Evolutionary conservation across 2,888 invertebrate genomes (phyloP).

Genomic region (Lottia scabra): DNA sequence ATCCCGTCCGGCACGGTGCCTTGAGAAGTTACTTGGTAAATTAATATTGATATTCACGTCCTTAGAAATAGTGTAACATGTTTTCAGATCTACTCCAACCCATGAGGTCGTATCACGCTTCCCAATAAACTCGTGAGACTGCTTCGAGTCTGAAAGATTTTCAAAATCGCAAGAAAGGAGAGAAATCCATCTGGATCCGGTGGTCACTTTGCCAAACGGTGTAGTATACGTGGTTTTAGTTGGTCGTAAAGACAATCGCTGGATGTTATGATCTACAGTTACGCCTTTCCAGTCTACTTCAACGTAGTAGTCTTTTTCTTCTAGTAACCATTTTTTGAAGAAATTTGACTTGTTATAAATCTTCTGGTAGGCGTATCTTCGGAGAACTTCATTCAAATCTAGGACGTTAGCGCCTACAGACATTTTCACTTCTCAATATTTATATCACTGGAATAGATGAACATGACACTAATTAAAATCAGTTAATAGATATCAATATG

Average conservation of each 20-base stretch:
- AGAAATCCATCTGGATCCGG: constrained; percentile 32
- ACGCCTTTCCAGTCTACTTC: constrained; percentile 32
- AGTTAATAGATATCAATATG: no score
- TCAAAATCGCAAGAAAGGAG: constrained; percentile 36
- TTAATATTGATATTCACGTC: constrained; percentile 29
- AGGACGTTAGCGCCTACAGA: constrained; percentile 19
- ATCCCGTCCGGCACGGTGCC: constrained; percentile 35
- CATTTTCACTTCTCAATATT: background rate
- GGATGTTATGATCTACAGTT: constrained; percentile 29
- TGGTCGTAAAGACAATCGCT: constrained; percentile 27
- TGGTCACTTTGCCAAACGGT: constrained; percentile 31
- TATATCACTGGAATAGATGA: no score
- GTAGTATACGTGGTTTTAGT: constrained; percentile 25
- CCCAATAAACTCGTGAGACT: constrained; percentile 33
- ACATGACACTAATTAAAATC: no score
- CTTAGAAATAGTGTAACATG: constrained; percentile 34
- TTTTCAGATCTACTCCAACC: constrained; percentile 33
- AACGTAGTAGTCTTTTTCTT: constrained; percentile 29
- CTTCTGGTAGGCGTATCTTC: constrained; percentile 28
- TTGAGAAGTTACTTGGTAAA: constrained; percentile 29
- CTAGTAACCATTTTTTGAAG: constrained; percentile 24
- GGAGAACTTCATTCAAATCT: constrained; percentile 30
- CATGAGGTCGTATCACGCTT: constrained; percentile 36
- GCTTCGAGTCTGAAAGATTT: constrained; percentile 34
- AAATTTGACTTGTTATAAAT: constrained; percentile 28